Base-by-base conservation (phyloP, 2,113 vertebrate species). In the Nanorana parkeri region DNA sequence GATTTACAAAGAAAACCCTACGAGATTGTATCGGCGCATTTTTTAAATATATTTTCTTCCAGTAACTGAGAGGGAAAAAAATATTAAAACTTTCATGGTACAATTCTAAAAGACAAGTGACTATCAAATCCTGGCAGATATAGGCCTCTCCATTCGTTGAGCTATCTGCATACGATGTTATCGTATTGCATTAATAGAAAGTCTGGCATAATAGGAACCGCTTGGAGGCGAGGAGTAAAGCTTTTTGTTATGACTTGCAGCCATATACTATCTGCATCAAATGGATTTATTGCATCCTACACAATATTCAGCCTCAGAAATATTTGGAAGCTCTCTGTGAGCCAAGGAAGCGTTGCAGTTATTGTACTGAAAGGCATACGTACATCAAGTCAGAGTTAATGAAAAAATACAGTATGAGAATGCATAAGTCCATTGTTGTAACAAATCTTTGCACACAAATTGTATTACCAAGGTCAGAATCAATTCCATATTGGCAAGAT, bases 121-220 rank as follows among this genome's bases (percentile, higher is more conserved):
- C 85, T 89, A 86, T 86, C 86, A 88, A 79, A 74, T 87, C 84
- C 85, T 86, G 86, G 87, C 87, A 87, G 84, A 79, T 85, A 85
- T 72, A 24, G 84, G 86, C 86, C 86, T 85, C 78, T 81, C 17
- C 54, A 84, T 82, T 81, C 74, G 47, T 55, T 0, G 56, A 84
- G 86, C 85, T 90, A 84, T 87, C 87, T 87, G 85, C 84, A 85
- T 83, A 80, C 1, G 86, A 91, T 83, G 56, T 28, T 86, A 88
- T 89, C 80, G 0, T 71, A 65, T 73, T 86, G 80, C 55, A 77
- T 85, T 89, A 89, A 91, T 61, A 89, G 89, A 88, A 87, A 85
- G 88, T 84, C 84, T 67, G 89, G 85, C 89, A 90, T 90, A 89
- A 90, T 87, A 85, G 83, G 87, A 91, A 82, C 72, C 88, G 85